Base-by-base conservation (phyloP, 2,888 invertebrate genomes). In the Drosophila gaucha region DNA sequence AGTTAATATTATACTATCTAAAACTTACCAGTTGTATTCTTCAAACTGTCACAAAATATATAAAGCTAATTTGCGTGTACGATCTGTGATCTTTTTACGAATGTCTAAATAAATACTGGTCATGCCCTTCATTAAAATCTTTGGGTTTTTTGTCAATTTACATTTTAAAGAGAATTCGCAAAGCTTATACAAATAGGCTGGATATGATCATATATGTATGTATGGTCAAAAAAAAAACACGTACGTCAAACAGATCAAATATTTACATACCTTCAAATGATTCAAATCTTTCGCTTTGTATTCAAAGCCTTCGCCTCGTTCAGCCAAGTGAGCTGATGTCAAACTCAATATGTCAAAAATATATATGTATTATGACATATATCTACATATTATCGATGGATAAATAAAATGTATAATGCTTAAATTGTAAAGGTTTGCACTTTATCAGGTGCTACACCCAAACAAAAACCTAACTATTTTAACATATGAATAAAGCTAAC, bases 221-320 rank as follows among this genome's bases (percentile, higher is more conserved):
- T 38, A 22, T n/a, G 9, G 41, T 30, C n/a, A n/a, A n/a, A n/a
- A n/a, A n/a, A n/a, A n/a, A n/a, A n/a, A n/a, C 35, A 56, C 52
- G 55, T 74, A 62, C 62, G 50, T 55, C 51, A 79, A 62, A 64
- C 56, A 60, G 66, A 65, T 64, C 46, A 78, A 85, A 85, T 69
- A 84, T 62, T 59, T 62, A 51, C 72, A 85, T 71, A 73, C 39
- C 57, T 59, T 46, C 56, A 43, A 66, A 46, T 51, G 63, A 51
- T 52, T 63, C 55, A 41, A 58, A 67, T 74, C 58, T 59, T 59
- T 36, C 6, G 20, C 24, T 62, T 67, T 56, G 51, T 58, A 57
- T 54, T 49, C 52, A 41, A 46, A 59, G 39, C 47, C 49, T n/a
- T 57, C 18, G 33, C 38, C 44, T 28, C n/a, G 31, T n/a, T 38